These are phyloP conservation scores for Drosophila sucinea DNA, from an alignment of 1,140 invertebrate species.

Conservation along the genomic window DNA sequence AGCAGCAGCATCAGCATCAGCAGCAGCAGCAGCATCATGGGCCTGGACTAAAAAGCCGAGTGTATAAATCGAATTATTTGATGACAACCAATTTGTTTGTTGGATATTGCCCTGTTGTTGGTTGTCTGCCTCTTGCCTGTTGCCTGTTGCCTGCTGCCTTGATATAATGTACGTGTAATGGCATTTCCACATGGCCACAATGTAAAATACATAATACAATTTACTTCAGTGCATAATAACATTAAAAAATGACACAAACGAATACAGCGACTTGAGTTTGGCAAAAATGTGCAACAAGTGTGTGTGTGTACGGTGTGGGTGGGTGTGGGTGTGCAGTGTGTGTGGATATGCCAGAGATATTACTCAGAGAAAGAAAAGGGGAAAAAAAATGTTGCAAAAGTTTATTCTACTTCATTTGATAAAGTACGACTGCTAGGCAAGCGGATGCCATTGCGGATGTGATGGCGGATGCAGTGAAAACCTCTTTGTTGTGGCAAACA, in stretches of 20 bases:
- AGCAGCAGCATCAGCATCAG: too few relatives aligned
- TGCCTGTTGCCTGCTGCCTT: conserved; percentile 4
- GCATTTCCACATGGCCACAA: conserved; percentile 25
- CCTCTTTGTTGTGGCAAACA: conserved; percentile 55
- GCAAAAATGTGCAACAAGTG: conserved; percentile 17
- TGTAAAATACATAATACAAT: conserved; percentile 49
- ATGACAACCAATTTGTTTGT: conserved; percentile 31
- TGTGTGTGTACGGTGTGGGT: background rate
- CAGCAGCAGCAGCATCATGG: background rate
- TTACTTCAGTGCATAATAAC: conserved; percentile 51
- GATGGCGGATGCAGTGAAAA: conserved; percentile 58
- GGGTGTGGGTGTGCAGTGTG: background rate
- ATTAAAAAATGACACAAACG: conserved; percentile 44
- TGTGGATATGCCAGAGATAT: background rate
- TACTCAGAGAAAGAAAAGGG: conserved; percentile 13
- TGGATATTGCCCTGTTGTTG: conserved; percentile 6
- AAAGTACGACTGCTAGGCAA: conserved; percentile 20
- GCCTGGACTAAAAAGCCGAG: conserved; percentile 43
- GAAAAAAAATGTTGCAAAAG: conserved; percentile 40
- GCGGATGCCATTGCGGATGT: conserved; percentile 32
- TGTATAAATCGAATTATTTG: conserved; percentile 64
- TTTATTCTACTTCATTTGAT: conserved; percentile 56
- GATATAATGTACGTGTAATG: conserved; percentile 7
- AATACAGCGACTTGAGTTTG: conserved; percentile 16
- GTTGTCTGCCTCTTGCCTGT: background rate